Percentiles rank a stretch among this genome's conserved stretches.
These are phyloP conservation scores for Netelia melanura DNA, from an alignment of 2,888 invertebrate genomes.

Conservation along the genomic window DNA sequence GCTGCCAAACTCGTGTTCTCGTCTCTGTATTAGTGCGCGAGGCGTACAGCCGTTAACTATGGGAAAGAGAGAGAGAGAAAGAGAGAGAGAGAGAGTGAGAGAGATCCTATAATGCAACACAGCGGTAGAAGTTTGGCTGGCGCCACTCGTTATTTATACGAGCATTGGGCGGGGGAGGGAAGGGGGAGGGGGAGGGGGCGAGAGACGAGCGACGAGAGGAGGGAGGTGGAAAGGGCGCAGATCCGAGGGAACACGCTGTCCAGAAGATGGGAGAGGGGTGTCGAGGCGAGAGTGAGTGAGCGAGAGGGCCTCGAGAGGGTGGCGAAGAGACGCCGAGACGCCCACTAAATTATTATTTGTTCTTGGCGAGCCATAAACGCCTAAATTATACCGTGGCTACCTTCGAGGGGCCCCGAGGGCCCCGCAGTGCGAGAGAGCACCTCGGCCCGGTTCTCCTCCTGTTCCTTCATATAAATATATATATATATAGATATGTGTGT, in stretches of 20 bases:
- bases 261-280: constrained; percentile 30
- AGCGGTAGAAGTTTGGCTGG: constrained; percentile 80
- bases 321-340: constrained; percentile 78
- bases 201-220: constrained; percentile 62
- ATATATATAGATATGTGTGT: constrained; percentile 5
- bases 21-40: constrained; percentile 4
- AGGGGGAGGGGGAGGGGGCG: constrained; percentile 22
- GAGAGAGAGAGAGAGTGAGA: constrained; percentile 25
- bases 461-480: constrained; percentile 32
- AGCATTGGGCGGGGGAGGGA: constrained; percentile 61
- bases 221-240: constrained; percentile 43
- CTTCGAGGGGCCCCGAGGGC: constrained; percentile 72
- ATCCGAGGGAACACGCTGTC: constrained; percentile 47
- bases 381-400: constrained; percentile 83
- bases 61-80: constrained; percentile 42
- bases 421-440: constrained; percentile 58
- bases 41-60: constrained; percentile 44
- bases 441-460: constrained; percentile 47
- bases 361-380: constrained; percentile 83
- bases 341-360: constrained; percentile 85
- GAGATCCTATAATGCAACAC: constrained; percentile 77
- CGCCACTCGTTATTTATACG: constrained; percentile 84
- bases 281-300: constrained; percentile 35
- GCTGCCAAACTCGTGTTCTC: constrained; percentile 15
- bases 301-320: constrained; percentile 60